Evolutionary conservation across 2,888 invertebrate genomes (phyloP).

Genomic region (Sabatieria punctata): DNA sequence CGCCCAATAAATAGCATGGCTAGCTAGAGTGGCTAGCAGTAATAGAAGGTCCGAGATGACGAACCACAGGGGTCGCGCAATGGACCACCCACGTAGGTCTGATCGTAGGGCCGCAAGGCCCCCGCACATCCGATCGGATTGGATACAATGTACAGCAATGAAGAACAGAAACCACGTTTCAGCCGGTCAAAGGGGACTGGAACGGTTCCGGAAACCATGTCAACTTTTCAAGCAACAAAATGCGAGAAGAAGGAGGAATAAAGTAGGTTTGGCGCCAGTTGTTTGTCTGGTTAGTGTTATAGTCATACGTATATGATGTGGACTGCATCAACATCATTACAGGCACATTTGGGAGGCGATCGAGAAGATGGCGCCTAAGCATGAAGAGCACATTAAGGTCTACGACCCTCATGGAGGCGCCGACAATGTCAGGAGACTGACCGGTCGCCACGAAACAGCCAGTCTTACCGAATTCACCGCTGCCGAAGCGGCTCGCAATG

Average conservation of each 20-base stretch:
- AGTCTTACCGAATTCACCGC: conserved; percentile 1
- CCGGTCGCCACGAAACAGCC: conserved; percentile 6
- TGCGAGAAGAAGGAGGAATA: conserved; percentile 21
- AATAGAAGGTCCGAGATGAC: too few relatives aligned
- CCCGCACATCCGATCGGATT: too few relatives aligned
- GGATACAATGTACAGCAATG: too few relatives aligned
- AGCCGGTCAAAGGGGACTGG: conserved; percentile 35
- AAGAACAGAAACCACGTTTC: too few relatives aligned
- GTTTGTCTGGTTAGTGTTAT: not conserved
- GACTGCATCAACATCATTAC: too few relatives aligned
- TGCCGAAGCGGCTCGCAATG: conserved; percentile 3
- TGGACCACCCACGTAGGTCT: too few relatives aligned
- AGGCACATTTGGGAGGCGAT: too few relatives aligned
- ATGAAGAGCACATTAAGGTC: conserved; percentile 3
- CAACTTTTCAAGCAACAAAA: conserved; percentile 33
- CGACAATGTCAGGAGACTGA: conserved; percentile 5
- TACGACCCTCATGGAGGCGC: conserved; percentile 6
- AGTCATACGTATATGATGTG: too few relatives aligned
- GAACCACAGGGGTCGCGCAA: too few relatives aligned
- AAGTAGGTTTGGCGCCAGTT: conserved; percentile 1
- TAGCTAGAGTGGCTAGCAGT: too few relatives aligned
- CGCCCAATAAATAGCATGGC: too few relatives aligned
- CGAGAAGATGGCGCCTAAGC: not conserved
- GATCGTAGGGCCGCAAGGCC: too few relatives aligned
- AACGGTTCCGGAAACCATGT: conserved; percentile 36